Evolutionary conservation across 2,888 invertebrate species (phyloP), one percentile per base, ranked within the genome.

Genomic region (Rotaria macrura): DNA sequence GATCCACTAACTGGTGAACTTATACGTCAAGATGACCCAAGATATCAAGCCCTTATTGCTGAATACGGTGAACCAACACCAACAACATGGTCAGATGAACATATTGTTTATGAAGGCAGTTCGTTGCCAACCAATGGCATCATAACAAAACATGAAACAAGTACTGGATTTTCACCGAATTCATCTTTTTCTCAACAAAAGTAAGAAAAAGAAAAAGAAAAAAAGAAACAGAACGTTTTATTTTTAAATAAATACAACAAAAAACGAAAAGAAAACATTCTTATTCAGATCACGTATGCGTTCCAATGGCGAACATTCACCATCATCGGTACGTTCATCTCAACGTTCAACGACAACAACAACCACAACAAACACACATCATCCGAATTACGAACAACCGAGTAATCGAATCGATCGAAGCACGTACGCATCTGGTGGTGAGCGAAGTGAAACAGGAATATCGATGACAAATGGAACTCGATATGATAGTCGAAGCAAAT

Each of bases 1-100:
- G 86, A 86, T 74, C 85, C 85, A 3, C 29, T 57, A 34, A 86
- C 86, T 10, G 86, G 86, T n/a, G 55, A 86, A 57, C 49, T 86
- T 25, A 86, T 86, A 20, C 54, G 84, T 34, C 84, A 86, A 34
- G 86, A 86, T 74, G 79, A 79, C 43, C 79, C 79, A 12, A 43
- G 43, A 79, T 79, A 79, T 79, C 79, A 79, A 43, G 43, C 79
- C 25, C 34, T 79, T 43, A 79, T 79, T 12, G 43, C 40, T 43
- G 79, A 79, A 43, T 79, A 79, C 14, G 79, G 79, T 14, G 79
- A 79, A 79, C 79, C 79, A 79, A 79, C 40, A 43, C 83, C 83
- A n/a, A 43, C 79, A n/a, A 79, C 79, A 79, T 79, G 79, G 79
- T 79, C 79, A 23, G 79, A 79, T 79, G 79, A 79, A n/a, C 79